phyloP scores from a whole-genome alignment of 2,113 vertebrate species.

The Macquaria australasica region DNA sequence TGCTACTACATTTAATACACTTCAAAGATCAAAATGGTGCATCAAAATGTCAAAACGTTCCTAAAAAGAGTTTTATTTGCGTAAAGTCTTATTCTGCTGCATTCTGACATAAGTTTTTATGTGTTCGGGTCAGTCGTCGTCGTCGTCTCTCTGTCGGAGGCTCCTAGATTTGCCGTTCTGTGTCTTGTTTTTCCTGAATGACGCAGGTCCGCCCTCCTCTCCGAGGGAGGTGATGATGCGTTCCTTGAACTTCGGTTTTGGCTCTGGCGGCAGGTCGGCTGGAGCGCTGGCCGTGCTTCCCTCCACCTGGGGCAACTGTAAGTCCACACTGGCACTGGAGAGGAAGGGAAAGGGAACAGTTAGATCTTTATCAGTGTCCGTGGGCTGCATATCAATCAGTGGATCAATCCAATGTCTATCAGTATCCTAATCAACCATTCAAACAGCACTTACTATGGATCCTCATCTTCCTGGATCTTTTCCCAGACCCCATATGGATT shows the following conservation, averaged over 20 bases:
- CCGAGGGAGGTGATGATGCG: constrained; percentile 94
- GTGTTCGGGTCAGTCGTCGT: constrained; percentile 86
- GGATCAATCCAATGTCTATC: no score
- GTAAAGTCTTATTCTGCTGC: constrained; percentile 21
- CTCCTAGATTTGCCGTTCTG: constrained; percentile 94
- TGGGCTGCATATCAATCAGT: not conserved
- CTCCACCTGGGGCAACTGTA: constrained; percentile 90
- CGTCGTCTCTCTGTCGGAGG: constrained; percentile 89
- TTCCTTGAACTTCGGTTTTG: constrained; percentile 91
- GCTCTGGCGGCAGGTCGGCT: constrained; percentile 78
- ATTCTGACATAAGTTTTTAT: not conserved
- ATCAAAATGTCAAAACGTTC: not conserved
- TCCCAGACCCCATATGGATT: constrained; percentile 93
- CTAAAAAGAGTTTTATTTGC: constrained; percentile 4
- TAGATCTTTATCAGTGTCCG: not conserved
- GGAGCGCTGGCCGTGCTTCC: constrained; percentile 54
- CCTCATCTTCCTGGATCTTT: constrained; percentile 83
- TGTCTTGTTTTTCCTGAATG: constrained; percentile 92
- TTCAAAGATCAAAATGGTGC: not conserved
- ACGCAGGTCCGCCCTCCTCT: constrained; percentile 82
- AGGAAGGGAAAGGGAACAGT: constrained; percentile 3
- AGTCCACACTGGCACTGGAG: constrained; percentile 89
- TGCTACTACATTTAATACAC: not conserved
- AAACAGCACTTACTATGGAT: constrained; percentile 86
- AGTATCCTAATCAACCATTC: not conserved